These are phyloP conservation scores for Spodoptera frugiperda DNA, from an alignment of 1,140 invertebrate species.

Conservation along the genomic window DNA sequence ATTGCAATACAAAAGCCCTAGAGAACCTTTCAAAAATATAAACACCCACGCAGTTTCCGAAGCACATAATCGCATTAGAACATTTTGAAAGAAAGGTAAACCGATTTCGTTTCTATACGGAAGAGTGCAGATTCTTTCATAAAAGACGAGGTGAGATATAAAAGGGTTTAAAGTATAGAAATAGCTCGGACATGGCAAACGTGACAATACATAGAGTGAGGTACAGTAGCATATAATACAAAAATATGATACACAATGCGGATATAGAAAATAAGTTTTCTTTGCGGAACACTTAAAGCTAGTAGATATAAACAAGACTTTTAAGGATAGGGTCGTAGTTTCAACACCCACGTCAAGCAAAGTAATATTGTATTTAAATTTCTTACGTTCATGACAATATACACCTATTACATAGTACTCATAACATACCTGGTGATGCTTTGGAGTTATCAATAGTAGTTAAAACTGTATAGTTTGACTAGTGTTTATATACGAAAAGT, in stretches of 20 bases:
- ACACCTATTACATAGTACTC: too few relatives aligned
- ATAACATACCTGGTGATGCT: too few relatives aligned
- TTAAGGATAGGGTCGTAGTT: too few relatives aligned
- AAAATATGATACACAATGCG: not conserved
- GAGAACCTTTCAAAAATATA: not conserved
- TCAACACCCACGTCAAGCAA: too few relatives aligned
- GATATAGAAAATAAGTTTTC: not conserved
- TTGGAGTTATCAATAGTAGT: too few relatives aligned
- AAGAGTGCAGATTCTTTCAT: not conserved
- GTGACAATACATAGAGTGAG: not conserved
- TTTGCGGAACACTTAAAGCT: too few relatives aligned
- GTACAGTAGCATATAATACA: not conserved
- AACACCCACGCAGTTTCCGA: not conserved
- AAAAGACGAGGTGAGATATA: not conserved
- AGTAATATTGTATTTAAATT: too few relatives aligned
- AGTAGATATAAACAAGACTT: too few relatives aligned
- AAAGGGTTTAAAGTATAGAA: slow-evolving; percentile 23
- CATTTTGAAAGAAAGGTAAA: not conserved
- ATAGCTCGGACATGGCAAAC: slow-evolving; percentile 12
- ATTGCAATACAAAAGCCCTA: too few relatives aligned
- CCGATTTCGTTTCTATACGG: not conserved
- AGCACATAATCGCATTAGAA: not conserved
- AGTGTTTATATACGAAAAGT: too few relatives aligned
- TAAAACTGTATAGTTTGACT: too few relatives aligned
- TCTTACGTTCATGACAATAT: too few relatives aligned